phyloP scores from a whole-genome alignment of 1,140 invertebrate genomes.

The Drosophila prosaltans region DNA sequence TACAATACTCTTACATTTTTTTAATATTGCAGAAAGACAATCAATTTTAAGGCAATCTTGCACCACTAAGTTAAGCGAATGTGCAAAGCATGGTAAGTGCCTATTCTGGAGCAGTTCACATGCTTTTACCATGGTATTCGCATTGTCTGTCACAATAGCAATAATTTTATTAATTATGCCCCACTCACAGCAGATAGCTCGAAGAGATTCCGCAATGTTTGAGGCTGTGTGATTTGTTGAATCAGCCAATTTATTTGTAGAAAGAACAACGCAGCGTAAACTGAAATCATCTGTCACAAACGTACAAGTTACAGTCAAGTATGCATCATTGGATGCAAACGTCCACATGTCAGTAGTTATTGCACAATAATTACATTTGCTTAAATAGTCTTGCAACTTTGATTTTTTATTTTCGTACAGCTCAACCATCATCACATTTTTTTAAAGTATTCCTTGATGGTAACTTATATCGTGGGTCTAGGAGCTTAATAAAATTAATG shows the following conservation, averaged over 20 bases:
- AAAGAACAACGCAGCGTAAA: background rate
- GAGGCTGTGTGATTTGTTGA: background rate
- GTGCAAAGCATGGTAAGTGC: no score
- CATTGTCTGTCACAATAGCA: background rate
- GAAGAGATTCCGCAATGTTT: background rate
- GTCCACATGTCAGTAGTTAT: no score
- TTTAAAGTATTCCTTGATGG: slow-evolving; percentile 6
- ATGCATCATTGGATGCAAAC: no score
- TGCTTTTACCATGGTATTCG: background rate
- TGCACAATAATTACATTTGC: no score
- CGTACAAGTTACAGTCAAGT: background rate
- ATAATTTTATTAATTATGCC: no score
- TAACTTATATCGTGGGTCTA: slow-evolving; percentile 5
- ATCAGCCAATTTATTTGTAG: background rate
- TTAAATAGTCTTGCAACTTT: background rate
- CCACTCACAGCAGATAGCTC: background rate
- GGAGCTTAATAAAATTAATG: background rate
- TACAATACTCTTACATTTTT: no score
- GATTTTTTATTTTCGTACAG: background rate
- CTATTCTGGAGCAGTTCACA: no score
- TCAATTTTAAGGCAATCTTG: no score
- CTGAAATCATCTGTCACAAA: background rate
- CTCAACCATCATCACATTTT: slow-evolving; percentile 5
- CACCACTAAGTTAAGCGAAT: no score
- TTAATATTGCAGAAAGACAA: background rate